Conservation (phyloP, 2,797 vertebrate species). For the Tapera naevia region DNA sequence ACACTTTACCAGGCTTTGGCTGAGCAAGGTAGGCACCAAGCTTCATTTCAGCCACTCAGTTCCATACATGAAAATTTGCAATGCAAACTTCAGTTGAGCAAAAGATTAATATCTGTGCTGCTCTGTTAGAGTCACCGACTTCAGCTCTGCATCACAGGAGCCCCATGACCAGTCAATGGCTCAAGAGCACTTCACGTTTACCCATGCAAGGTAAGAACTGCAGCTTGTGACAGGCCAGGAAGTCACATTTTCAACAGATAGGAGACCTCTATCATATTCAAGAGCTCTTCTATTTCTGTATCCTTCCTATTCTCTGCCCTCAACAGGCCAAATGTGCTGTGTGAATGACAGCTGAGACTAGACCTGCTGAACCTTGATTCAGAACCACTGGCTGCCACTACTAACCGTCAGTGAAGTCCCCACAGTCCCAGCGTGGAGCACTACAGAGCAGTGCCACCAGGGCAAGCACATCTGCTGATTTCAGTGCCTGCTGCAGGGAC, state of each 20-base stretch:
- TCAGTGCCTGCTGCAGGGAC: background rate
- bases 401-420: background rate
- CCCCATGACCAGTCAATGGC: background rate
- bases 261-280: background rate
- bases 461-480: background rate
- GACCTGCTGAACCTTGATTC: background rate
- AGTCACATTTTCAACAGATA: background rate
- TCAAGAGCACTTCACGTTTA: background rate
- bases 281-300: background rate
- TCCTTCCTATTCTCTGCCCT: conserved; percentile 5
- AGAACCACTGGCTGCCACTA: background rate
- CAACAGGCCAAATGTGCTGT: fast-evolving
- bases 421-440: background rate
- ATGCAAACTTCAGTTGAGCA: background rate
- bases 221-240: background rate
- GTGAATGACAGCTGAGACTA: background rate
- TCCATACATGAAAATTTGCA: background rate
- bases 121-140: background rate
- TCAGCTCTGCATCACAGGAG: background rate
- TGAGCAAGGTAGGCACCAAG: background rate
- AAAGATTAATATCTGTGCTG: background rate
- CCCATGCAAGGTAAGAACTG: background rate
- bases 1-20: background rate
- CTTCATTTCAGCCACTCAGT: background rate
- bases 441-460: background rate